Evolutionary conservation across 2,113 vertebrate genomes (phyloP), one percentile per base, ranked within the genome.

Genomic region (Neomonachus schauinslandi): DNA sequence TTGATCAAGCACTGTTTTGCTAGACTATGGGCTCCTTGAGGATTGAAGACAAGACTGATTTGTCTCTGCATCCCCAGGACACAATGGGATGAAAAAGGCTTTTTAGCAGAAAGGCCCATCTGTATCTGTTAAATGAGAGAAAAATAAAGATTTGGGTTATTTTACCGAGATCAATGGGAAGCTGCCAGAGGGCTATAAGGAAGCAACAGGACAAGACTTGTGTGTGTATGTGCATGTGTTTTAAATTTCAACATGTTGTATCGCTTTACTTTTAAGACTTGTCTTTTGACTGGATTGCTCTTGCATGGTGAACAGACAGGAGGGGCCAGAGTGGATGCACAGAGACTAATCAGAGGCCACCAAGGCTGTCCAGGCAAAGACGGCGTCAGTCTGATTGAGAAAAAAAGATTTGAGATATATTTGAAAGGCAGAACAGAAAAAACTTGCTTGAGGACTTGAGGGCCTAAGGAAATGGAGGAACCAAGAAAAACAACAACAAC

Each of bases 101-200:
- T 95, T 95, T 90, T 46, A 61, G n/a, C 49, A 93, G 49, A 79
- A 80, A 57, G 24, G 49, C 39, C 5, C 6, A 57, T 53, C 65
- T 49, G 33, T 59, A 81, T 82, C 92, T 89, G 72, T 4, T 22
- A 18, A 77, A 86, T 80, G 80, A 96, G 28, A 79, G 31, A 91
- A 89, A 57, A 67, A 6, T 86, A 81, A 79, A 49, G 36, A 91
- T 95, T 28, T 76, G 14, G 24, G 33, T 84, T 76, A n/a, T 74
- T 89, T 96, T 90, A 85, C 14, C 28, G 76, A 63, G 80, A 72
- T 92, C 31, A 92, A 19, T 42, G 55, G 97, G 51, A 92, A 93
- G 26, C 79, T 26, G 15, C n/a, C 33, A 74, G 72, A 92, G 33
- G 59, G 21, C 6, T 22, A 0, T 84, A 94, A 92, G 67, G 80